Conservation (phyloP, 1,140 invertebrate species). For the Theocolax elegans region DNA sequence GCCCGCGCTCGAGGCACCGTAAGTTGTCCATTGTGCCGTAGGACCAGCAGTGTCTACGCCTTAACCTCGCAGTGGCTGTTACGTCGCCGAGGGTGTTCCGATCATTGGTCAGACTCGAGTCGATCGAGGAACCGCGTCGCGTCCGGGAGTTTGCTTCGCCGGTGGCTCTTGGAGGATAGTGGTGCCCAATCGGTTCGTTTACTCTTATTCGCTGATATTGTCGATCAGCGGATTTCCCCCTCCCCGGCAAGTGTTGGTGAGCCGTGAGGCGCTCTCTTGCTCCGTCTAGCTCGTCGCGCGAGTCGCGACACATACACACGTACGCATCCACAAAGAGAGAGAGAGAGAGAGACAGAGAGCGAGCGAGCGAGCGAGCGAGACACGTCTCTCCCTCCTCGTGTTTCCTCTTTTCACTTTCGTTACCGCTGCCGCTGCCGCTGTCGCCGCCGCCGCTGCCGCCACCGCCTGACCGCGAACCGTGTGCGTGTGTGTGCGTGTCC, state of each 20-base stretch:
- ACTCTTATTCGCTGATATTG: conserved; percentile 24
- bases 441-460: background rate
- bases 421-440: conserved; percentile 2
- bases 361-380: conserved; percentile 6
- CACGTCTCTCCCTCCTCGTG: conserved; percentile 29
- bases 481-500: background rate
- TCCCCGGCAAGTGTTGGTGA: conserved; percentile 29
- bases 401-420: conserved; percentile 42
- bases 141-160: too few relatives aligned
- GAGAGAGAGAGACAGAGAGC: background rate
- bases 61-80: conserved; percentile 10
- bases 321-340: background rate
- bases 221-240: conserved; percentile 39
- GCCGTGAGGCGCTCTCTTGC: background rate
- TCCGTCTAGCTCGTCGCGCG: background rate
- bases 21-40: too few relatives aligned
- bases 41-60: conserved; percentile 1
- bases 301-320: background rate
- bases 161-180: too few relatives aligned
- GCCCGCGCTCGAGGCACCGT: background rate
- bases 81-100: background rate
- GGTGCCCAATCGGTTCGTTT: conserved; percentile 9
- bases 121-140: too few relatives aligned
- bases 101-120: background rate
- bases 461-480: background rate